Percentiles rank a stretch among this genome's conserved stretches.
Evolutionary conservation across 2,888 invertebrate genomes (phyloP).

Genomic region (Electrophaes corylata): DNA sequence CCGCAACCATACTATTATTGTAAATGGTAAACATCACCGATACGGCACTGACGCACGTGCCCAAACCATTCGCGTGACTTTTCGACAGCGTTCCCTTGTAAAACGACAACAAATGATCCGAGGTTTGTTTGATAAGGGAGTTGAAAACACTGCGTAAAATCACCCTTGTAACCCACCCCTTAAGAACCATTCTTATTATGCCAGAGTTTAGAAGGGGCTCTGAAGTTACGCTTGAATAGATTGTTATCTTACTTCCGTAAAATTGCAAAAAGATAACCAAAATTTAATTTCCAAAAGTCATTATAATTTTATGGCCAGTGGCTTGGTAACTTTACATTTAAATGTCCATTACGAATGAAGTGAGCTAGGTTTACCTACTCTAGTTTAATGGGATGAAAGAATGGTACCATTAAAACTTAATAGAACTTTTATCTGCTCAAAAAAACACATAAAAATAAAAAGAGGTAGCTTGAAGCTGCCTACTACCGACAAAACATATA

Average conservation of each 20-base stretch:
- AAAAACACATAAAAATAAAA: too few species aligned
- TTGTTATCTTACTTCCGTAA: conserved; percentile 37
- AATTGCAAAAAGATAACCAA: conserved; percentile 39
- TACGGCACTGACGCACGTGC: conserved; percentile 67
- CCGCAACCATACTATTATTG: conserved; percentile 51
- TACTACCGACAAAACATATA: too few species aligned
- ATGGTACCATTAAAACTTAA: not conserved
- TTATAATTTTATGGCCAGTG: conserved; percentile 37
- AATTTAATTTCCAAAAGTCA: conserved; percentile 41
- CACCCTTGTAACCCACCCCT: conserved; percentile 13
- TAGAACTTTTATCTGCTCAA: too few species aligned
- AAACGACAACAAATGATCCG: conserved; percentile 67
- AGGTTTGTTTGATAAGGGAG: conserved; percentile 46
- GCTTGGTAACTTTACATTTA: conserved; percentile 30
- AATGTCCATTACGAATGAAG: conserved; percentile 24
- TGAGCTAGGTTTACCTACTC: conserved; percentile 2
- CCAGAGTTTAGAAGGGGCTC: conserved; percentile 33
- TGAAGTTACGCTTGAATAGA: conserved; percentile 41
- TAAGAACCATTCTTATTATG: conserved; percentile 9
- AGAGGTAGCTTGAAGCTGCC: too few species aligned
- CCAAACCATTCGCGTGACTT: conserved; percentile 64
- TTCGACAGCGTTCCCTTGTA: conserved; percentile 61
- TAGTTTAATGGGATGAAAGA: conserved; percentile 5
- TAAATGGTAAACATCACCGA: conserved; percentile 67
- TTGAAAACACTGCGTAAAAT: conserved; percentile 3